Conservation (phyloP, 2,113 vertebrate genomes). For the Halcyon senegalensis region DNA sequence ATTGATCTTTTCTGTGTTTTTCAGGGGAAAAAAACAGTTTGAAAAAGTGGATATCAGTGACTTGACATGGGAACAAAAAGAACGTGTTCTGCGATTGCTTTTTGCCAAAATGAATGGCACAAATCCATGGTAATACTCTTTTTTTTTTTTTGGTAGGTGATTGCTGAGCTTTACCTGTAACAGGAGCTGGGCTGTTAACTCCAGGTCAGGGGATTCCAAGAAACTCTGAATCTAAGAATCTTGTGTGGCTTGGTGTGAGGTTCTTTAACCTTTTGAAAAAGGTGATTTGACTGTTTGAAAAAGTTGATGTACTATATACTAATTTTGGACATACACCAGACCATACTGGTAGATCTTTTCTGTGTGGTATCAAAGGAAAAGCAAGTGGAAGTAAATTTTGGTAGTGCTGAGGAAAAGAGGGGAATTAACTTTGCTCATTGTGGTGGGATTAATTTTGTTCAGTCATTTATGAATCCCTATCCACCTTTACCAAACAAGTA, state of each 20-base stretch:
- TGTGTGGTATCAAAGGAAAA: not conserved
- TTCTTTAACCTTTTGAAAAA: not conserved
- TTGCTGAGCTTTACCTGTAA: not conserved
- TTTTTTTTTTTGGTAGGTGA: not conserved
- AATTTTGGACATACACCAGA: not conserved
- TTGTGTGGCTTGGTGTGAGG: not conserved
- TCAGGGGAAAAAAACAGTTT: conserved; percentile 71
- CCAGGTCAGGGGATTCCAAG: not conserved
- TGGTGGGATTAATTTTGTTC: not conserved
- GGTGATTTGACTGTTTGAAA: not conserved
- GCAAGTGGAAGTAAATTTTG: not conserved
- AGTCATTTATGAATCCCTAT: not conserved
- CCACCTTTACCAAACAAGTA: not conserved
- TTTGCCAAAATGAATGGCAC: conserved; percentile 90
- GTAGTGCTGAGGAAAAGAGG: not conserved
- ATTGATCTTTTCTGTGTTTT: not conserved
- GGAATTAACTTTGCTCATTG: not conserved
- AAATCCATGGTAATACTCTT: conserved; percentile 70
- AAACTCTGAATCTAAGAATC: not conserved
- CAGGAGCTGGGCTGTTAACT: not conserved
- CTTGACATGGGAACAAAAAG: conserved; percentile 90
- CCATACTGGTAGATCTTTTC: not conserved
- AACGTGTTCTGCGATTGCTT: conserved; percentile 83
- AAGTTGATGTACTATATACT: not conserved
- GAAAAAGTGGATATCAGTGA: conserved; percentile 81